phyloP scores from a whole-genome alignment of 2,888 invertebrate genomes.

The Archips crataeganus region DNA sequence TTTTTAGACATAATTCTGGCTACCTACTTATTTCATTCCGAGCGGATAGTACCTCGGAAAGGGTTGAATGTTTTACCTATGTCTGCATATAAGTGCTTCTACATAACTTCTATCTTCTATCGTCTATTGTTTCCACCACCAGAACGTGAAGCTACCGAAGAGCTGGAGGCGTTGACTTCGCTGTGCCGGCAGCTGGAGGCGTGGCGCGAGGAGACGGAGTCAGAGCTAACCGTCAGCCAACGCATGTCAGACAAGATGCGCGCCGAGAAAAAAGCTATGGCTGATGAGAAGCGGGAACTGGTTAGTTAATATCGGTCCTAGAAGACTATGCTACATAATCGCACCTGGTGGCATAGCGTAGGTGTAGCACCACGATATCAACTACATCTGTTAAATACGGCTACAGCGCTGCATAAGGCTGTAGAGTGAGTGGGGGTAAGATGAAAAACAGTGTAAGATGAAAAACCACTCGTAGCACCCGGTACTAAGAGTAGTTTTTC shows the following conservation, averaged over 20 bases:
- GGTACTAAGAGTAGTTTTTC: no score
- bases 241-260: slow-evolving; percentile 88
- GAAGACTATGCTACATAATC: background rate
- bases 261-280: slow-evolving; percentile 81
- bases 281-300: slow-evolving; percentile 86
- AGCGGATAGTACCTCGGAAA: no score
- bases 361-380: background rate
- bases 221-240: slow-evolving; percentile 87
- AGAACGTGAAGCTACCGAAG: slow-evolving; percentile 85
- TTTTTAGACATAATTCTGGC: no score
- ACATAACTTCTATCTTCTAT: background rate
- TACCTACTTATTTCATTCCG: no score
- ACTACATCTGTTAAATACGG: background rate
- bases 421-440: no score
- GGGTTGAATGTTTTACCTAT: no score
- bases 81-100: no score
- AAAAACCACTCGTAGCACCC: no score
- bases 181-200: slow-evolving; percentile 85
- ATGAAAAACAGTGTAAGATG: no score
- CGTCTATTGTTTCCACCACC: background rate
- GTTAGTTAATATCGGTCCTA: slow-evolving; percentile 56
- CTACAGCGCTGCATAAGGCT: background rate
- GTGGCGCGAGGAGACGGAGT: slow-evolving; percentile 88
- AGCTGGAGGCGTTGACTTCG: slow-evolving; percentile 85
- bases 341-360: background rate